Percentiles rank a stretch among this genome's conserved stretches.
phyloP scores from a whole-genome alignment of 2,797 vertebrate genomes.

The Hypotaenidia okinawae region DNA sequence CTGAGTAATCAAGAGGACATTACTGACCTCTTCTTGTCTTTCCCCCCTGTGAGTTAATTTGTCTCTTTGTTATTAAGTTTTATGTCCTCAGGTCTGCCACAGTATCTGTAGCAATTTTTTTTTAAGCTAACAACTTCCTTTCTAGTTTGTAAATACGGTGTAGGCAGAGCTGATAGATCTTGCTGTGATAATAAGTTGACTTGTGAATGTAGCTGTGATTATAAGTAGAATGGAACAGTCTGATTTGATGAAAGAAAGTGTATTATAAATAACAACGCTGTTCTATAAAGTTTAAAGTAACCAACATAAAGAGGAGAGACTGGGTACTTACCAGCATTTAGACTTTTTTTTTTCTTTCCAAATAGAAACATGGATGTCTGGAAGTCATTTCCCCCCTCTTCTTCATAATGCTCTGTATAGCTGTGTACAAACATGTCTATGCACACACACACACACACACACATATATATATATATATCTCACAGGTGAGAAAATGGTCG shows the following conservation, averaged over 20 bases:
- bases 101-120: slow-evolving; percentile 49
- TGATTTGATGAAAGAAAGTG: slow-evolving; percentile 44
- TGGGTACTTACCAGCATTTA: background rate
- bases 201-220: slow-evolving; percentile 68
- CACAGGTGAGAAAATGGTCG: background rate
- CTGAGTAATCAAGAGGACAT: slow-evolving; percentile 9
- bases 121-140: slow-evolving; percentile 51
- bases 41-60: slow-evolving; percentile 31
- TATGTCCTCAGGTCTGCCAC: slow-evolving; percentile 25
- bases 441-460: background rate
- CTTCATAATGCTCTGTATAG: background rate
- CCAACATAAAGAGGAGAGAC: background rate
- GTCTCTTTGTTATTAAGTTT: background rate
- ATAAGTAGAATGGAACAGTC: slow-evolving; percentile 64
- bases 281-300: slow-evolving; percentile 9
- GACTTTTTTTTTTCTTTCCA: background rate
- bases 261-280: slow-evolving; percentile 19
- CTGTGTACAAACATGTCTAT: fast-evolving
- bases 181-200: slow-evolving; percentile 65
- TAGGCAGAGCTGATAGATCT: slow-evolving; percentile 65
- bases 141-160: slow-evolving; percentile 64
- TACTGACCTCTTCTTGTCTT: slow-evolving; percentile 7
- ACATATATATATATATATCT: no score
- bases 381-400: background rate
- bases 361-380: background rate